Evolutionary conservation across 2,797 vertebrate species (phyloP).

Genomic region (Argentina silus): DNA sequence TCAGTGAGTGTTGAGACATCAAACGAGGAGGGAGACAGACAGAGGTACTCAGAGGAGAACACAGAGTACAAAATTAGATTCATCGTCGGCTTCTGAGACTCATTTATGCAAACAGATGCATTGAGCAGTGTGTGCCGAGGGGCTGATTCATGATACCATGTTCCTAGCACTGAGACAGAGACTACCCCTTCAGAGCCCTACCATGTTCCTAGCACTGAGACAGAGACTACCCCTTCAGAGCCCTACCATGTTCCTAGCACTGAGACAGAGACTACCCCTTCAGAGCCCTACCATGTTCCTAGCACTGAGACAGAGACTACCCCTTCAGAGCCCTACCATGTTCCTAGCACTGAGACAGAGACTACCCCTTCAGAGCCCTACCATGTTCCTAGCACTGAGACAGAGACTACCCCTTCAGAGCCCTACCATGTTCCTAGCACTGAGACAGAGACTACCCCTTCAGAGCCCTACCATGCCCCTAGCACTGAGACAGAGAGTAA

Average conservation of each 20-base stretch:
- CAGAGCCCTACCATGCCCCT: no score
- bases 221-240: constrained; percentile 85
- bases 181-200: constrained; percentile 92
- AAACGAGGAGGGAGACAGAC: background rate
- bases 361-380: constrained; percentile 87
- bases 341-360: no score
- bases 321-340: constrained; percentile 97
- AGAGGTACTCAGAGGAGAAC: constrained; percentile 3
- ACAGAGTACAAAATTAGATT: constrained; percentile 14
- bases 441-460: no score
- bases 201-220: constrained; percentile 72
- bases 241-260: constrained; percentile 85
- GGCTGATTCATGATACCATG: background rate
- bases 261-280: constrained; percentile 78
- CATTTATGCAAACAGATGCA: background rate
- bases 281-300: constrained; percentile 91
- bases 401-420: constrained; percentile 86
- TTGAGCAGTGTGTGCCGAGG: constrained; percentile 3
- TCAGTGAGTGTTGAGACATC: constrained; percentile 2
- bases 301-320: constrained; percentile 28
- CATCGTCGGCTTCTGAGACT: background rate
- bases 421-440: constrained; percentile 34
- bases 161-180: no score
- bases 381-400: background rate
- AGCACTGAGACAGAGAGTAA: background rate